Evolutionary conservation across 2,888 invertebrate genomes (phyloP).

Genomic region (Drosophila ezoana): DNA sequence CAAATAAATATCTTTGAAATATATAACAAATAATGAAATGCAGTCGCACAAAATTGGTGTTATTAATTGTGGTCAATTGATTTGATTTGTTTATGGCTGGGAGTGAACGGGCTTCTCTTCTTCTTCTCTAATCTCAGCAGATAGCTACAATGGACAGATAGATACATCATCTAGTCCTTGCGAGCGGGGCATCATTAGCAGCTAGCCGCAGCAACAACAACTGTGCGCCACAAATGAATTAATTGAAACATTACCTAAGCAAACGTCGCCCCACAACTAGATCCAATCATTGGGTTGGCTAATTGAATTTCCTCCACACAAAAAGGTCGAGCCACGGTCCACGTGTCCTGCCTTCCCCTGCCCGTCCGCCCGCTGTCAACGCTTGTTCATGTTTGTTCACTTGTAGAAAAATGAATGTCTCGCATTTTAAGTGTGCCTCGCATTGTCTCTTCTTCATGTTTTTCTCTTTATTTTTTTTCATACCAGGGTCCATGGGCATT

Average conservation of each 20-base stretch:
- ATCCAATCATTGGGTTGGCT: conserved; percentile 53
- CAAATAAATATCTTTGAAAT: conserved; percentile 79
- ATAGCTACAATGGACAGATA: conserved; percentile 14
- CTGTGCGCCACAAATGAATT: conserved; percentile 66
- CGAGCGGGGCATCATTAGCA: conserved; percentile 57
- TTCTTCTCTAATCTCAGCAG: conserved; percentile 5
- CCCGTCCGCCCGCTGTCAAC: not conserved
- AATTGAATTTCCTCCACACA: conserved; percentile 73
- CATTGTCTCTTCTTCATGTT: conserved; percentile 36
- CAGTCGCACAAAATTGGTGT: conserved; percentile 69
- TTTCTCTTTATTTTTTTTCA: conserved; percentile 17
- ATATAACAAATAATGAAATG: conserved; percentile 80
- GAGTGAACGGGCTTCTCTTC: conserved; percentile 32
- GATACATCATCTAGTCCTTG: conserved; percentile 46
- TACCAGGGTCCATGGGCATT: conserved; percentile 29
- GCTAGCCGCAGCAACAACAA: conserved; percentile 41
- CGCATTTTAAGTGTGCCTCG: conserved; percentile 77
- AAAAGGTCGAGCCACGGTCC: conserved; percentile 47
- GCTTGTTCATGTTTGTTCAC: conserved; percentile 35
- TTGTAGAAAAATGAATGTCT: conserved; percentile 76
- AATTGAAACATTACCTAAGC: conserved; percentile 82
- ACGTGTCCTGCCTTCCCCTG: conserved; percentile 55
- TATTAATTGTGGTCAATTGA: conserved; percentile 77
- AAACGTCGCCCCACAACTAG: conserved; percentile 54
- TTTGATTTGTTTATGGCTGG: conserved; percentile 64